Base-by-base conservation (phyloP, 2,888 invertebrate species). In the Campoletis raptor region DNA sequence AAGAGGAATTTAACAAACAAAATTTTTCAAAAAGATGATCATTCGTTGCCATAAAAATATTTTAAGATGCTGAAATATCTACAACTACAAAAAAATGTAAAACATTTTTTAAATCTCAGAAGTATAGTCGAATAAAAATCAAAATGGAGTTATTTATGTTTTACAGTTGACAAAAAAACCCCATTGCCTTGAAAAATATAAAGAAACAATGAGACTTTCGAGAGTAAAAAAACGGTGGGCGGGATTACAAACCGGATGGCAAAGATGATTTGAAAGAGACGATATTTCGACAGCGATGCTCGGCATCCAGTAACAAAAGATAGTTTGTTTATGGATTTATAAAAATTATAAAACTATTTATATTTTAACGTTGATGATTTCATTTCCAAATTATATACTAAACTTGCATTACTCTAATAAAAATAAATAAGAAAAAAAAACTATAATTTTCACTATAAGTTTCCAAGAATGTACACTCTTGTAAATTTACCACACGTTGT, bases 301-400 rank as follows among this genome's bases (percentile, higher is more conserved):
- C 78, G 61, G 78, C 73, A 85, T 82, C 78, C 69, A 73, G 81
- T 69, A 15, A 69, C 0, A 54, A 36, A 30, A 40, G 40, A 48
- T 48, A 66, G 21, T 52, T 42, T 74, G 79, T 36, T 40, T 61
- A 61, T 72, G 48, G 1, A 40, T 40, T 40, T 40, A 40, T 9
- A 40, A 8, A 40, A 40, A 40, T 40, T 2, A 40, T 9, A 40
- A 40, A 6, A 40, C 40, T 9, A 40, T 40, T 40, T 6, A 40
- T 40, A 6, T 40, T 40, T 6, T 0, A 40, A 40, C 80, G 70
- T 70, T 84, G 57, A 52, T 52, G 6, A n/a, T 52, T 24, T 24
- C 24, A 10, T 57, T 9, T 9, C 1, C 9, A 2, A 24, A 24
- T 12, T 12, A 57, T 24, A 5, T 15, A 9, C 15, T 30, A 1